Evolutionary conservation across 30 jellyfish, hydroid and myxozoan species (phyloP), one percentile per base, ranked within the genome.

Genomic region (Pelagia noctiluca): DNA sequence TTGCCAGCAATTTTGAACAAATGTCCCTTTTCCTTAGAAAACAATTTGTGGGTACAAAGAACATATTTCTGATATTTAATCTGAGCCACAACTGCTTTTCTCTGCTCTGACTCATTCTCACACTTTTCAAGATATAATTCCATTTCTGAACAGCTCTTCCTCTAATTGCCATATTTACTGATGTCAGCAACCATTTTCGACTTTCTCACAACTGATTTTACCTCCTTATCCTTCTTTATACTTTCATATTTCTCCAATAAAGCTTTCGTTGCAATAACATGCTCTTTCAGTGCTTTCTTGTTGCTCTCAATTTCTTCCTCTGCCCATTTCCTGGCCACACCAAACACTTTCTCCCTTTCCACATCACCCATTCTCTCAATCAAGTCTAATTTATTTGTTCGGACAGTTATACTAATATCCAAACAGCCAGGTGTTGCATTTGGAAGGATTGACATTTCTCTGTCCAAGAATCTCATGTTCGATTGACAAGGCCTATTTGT

Each of bases 301-400:
- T 36, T 34, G 24, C 31, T 35, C 31, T 70, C 24, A 32, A 70
- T 70, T 46, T 70, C 83, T 32, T 70, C 83, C 23, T 70, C 24
- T 36, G 8, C 83, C 71, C 76, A 70, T 70, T 70, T 46, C 80
- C 83, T 70, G 34, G 83, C 76, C 19, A 35, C 31, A 32, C 35
- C 71, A 70, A 70, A 70, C n/a, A n/a, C n/a, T n/a, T 32, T 35
- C 83, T 70, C 37, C 18, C 48, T 32, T 65, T 65, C 31, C n/a
- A 60, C 31, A 8, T 65, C 23, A 8, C 31, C 78, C 10, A 22
- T 61, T 32, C 25, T 65, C 31, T 34, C 62, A 26, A 22, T 61
- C 19, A 10, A 8, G 13, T 8, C 13, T 8, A 25, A 8, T 42
- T 42, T 16, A 42, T 42, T 42, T 42, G 12, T 42, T 8, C 57